Conservation (phyloP, 2,113 vertebrate genomes). For the Brevimyrus niger region DNA sequence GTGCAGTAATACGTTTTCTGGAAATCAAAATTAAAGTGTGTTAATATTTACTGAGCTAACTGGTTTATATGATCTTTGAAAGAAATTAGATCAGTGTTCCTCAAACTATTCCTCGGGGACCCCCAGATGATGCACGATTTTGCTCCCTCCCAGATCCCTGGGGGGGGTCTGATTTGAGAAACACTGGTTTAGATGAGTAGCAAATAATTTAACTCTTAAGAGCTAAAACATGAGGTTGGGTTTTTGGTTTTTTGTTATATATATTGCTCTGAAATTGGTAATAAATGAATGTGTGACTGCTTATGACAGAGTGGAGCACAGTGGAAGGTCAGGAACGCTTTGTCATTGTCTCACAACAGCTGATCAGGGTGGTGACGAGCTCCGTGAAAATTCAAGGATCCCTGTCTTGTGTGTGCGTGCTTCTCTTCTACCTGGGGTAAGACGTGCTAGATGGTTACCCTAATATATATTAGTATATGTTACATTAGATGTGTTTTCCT, state of each 20-base stretch:
- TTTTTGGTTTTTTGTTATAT: background rate
- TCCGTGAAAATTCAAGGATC: constrained; percentile 94
- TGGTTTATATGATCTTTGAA: background rate
- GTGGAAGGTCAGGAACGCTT: background rate
- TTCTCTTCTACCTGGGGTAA: constrained; percentile 96
- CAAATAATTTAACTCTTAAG: background rate
- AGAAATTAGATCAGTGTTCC: background rate
- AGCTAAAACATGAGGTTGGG: background rate
- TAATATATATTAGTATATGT: background rate
- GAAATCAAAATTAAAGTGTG: background rate
- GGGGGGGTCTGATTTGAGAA: too few species aligned
- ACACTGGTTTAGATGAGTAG: background rate
- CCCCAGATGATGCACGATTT: too few species aligned
- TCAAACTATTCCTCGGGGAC: too few species aligned
- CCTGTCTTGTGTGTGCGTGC: constrained; percentile 81
- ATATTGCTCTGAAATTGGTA: background rate
- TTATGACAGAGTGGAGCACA: background rate
- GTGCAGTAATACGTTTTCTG: background rate
- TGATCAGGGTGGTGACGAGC: constrained; percentile 90
- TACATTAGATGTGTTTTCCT: background rate
- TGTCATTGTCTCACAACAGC: constrained; percentile 49
- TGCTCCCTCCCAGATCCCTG: too few species aligned
- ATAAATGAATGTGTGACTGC: background rate
- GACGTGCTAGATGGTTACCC: constrained; percentile 17
- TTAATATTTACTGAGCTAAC: background rate